Percentiles rank a stretch among this genome's conserved stretches.
Conservation (phyloP, 2,888 invertebrate species). For the Sinhomidia bicolor region DNA sequence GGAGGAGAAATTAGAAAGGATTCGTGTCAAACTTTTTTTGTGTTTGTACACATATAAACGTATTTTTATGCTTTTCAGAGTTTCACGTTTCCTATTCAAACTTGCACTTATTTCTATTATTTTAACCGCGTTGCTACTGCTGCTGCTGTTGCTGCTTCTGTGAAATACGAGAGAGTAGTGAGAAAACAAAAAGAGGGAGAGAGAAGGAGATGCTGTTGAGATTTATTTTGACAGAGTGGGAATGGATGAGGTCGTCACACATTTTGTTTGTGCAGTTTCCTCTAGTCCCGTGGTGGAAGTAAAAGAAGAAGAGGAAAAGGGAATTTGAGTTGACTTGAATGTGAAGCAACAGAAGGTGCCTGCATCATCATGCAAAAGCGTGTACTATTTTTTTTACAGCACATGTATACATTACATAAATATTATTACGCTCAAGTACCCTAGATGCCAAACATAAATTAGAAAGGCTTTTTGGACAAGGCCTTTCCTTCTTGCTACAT, state of each 20-base stretch:
- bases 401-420: not conserved
- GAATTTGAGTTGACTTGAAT: not conserved
- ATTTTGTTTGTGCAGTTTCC: not conserved
- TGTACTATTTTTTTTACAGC: too few relatives aligned
- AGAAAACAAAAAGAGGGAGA: not conserved
- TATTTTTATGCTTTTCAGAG: not conserved
- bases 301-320: not conserved
- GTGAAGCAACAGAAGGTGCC: not conserved
- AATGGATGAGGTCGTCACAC: conserved; percentile 39
- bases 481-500: not conserved
- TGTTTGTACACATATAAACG: not conserved
- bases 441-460: conserved; percentile 17
- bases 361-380: not conserved
- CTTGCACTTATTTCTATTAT: too few relatives aligned
- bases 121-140: too few relatives aligned
- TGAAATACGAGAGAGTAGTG: not conserved
- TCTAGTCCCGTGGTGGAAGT: not conserved
- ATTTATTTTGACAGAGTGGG: conserved; percentile 39
- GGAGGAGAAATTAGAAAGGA: not conserved
- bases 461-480: not conserved
- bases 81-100: not conserved
- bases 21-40: not conserved
- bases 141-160: not conserved
- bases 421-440: conserved; percentile 14
- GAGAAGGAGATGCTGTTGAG: not conserved